A percentile compares a stretch with the other conserved stretches of the same genome.
Evolutionary conservation across 2,888 invertebrate genomes (phyloP).

Genomic region (Ichneumoninae sp.): DNA sequence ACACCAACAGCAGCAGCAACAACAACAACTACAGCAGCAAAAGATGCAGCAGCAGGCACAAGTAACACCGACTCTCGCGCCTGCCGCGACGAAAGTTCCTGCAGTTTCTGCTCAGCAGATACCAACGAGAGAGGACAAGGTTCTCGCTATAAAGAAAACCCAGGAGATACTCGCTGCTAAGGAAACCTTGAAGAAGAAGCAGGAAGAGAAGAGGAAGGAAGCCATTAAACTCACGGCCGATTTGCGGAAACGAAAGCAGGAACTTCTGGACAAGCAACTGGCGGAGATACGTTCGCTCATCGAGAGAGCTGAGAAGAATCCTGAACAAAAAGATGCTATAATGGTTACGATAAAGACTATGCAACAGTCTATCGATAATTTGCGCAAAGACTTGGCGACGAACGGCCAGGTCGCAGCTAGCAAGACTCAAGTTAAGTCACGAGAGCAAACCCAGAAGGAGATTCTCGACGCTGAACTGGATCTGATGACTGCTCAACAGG

Average conservation of each 20-base stretch:
- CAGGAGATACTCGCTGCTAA: slow-evolving; percentile 87
- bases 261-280: slow-evolving; percentile 94
- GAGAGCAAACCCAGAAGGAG: slow-evolving; percentile 94
- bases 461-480: slow-evolving; percentile 96
- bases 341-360: slow-evolving; percentile 93
- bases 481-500: slow-evolving; percentile 94
- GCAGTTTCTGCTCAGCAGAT: slow-evolving; percentile 70
- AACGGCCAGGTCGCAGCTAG: slow-evolving; percentile 85
- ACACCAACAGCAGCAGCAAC: slow-evolving; percentile 70
- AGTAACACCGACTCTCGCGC: slow-evolving; percentile 74
- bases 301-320: slow-evolving; percentile 91
- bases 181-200: slow-evolving; percentile 90
- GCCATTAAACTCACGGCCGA: slow-evolving; percentile 92
- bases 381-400: slow-evolving; percentile 89
- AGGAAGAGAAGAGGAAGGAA: slow-evolving; percentile 91
- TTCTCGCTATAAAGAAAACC: slow-evolving; percentile 86
- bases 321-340: slow-evolving; percentile 91
- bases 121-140: slow-evolving; percentile 80
- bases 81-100: slow-evolving; percentile 84
- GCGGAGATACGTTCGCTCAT: slow-evolving; percentile 94
- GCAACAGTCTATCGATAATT: slow-evolving; percentile 92
- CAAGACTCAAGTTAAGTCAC: slow-evolving; percentile 87
- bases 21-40: slow-evolving; percentile 72
- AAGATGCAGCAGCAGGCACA: slow-evolving; percentile 62
- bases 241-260: slow-evolving; percentile 93